A percentile compares a stretch with the other conserved stretches of the same genome.
Evolutionary conservation across 2,797 vertebrate genomes (phyloP).

Genomic region (Sternotherus odoratus): DNA sequence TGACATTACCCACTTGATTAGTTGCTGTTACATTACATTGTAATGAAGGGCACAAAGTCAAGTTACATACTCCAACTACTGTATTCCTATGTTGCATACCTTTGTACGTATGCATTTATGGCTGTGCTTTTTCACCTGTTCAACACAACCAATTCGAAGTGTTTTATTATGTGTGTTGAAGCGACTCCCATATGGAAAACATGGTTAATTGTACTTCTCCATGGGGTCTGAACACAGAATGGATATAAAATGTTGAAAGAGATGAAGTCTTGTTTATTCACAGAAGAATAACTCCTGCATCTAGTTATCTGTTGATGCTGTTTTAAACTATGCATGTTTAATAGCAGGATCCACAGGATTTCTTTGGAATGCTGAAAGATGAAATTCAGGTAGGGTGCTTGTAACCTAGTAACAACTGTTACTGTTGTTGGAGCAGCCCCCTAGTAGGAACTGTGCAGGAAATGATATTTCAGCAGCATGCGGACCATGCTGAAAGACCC

Average conservation of each 20-base stretch:
- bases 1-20: neutral
- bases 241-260: neutral
- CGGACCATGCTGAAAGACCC: too few species aligned
- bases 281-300: neutral
- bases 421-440: too few species aligned
- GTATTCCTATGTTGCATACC: slow-evolving; percentile 59
- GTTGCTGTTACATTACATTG: slow-evolving; percentile 56
- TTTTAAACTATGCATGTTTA: neutral
- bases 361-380: neutral
- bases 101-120: slow-evolving; percentile 58
- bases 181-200: too few species aligned
- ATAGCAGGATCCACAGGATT: neutral
- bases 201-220: neutral
- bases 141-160: neutral
- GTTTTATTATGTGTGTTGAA: neutral
- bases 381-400: neutral
- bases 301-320: neutral
- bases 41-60: slow-evolving; percentile 52
- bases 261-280: neutral
- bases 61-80: slow-evolving; percentile 22
- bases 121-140: slow-evolving; percentile 53
- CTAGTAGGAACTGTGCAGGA: too few species aligned
- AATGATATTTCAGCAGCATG: too few species aligned
- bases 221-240: neutral
- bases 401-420: neutral